Conservation (phyloP, 2,888 invertebrate species). For the Scaeva pyrastri region DNA sequence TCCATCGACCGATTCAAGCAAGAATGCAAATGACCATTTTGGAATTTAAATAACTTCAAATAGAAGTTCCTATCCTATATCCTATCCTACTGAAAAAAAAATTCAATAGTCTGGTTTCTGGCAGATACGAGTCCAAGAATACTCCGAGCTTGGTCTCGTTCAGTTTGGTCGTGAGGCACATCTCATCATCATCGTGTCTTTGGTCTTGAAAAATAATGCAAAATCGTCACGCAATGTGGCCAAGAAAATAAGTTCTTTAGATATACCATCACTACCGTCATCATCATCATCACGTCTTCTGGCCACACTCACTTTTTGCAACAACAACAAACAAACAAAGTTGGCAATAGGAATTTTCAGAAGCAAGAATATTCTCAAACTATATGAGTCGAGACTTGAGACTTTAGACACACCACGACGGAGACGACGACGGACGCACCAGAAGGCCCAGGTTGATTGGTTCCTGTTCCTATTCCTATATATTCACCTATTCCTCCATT, state of each 20-base stretch:
- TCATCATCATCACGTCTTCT: background rate
- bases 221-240: constrained; percentile 68
- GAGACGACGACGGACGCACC: too few relatives aligned
- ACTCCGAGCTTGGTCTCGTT: too few relatives aligned
- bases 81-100: constrained; percentile 4
- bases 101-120: constrained; percentile 14
- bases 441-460: background rate
- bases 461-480: constrained; percentile 35
- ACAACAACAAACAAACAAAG: background rate
- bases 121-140: too few relatives aligned
- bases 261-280: too few relatives aligned
- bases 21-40: constrained; percentile 63
- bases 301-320: constrained; percentile 30
- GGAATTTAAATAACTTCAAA: constrained; percentile 50
- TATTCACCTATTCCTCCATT: constrained; percentile 12
- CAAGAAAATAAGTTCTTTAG: background rate
- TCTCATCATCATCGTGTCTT: constrained; percentile 37
- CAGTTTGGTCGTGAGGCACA: constrained; percentile 31
- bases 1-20: constrained; percentile 27
- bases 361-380: constrained; percentile 43
- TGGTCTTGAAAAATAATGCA: constrained; percentile 56
- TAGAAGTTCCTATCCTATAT: too few relatives aligned
- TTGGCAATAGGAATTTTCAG: constrained; percentile 16
- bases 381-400: background rate
- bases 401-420: too few relatives aligned